Conservation (phyloP, 2,888 invertebrate genomes). For the Conchocele bisecta region DNA sequence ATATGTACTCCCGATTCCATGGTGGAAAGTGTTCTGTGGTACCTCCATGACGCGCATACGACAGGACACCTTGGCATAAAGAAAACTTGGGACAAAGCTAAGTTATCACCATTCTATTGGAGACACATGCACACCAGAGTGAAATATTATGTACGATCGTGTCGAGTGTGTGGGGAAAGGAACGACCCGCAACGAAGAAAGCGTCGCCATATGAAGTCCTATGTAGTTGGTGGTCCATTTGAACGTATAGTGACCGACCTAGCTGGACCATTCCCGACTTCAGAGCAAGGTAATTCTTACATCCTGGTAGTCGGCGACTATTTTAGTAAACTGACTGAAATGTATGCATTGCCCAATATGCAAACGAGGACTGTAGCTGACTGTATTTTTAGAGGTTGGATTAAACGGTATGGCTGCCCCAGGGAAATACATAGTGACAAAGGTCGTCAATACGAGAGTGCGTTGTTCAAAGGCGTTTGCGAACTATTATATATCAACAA, state of each 20-base stretch:
- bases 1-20: conserved; percentile 15
- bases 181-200: conserved; percentile 1
- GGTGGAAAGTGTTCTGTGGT: conserved; percentile 14
- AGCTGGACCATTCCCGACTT: not conserved
- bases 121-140: conserved; percentile 3
- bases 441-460: conserved; percentile 25
- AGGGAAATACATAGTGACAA: conserved; percentile 30
- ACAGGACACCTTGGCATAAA: conserved; percentile 17
- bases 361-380: not conserved
- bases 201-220: not conserved
- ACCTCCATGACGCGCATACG: conserved; percentile 21
- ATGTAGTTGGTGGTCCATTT: conserved; percentile 1
- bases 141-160: conserved; percentile 1
- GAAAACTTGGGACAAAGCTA: conserved; percentile 11
- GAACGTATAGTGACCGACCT: not conserved
- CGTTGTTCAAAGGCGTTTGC: conserved; percentile 29
- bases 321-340: not conserved
- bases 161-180: conserved; percentile 16
- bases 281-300: not conserved
- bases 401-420: conserved; percentile 31
- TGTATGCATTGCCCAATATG: not conserved
- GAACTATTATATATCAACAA: conserved; percentile 11
- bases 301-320: conserved; percentile 2
- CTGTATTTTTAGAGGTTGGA: conserved; percentile 25
- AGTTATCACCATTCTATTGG: conserved; percentile 30